Evolutionary conservation across 2,797 vertebrate genomes (phyloP).

Genomic region (Schizothorax lantsangensis): DNA sequence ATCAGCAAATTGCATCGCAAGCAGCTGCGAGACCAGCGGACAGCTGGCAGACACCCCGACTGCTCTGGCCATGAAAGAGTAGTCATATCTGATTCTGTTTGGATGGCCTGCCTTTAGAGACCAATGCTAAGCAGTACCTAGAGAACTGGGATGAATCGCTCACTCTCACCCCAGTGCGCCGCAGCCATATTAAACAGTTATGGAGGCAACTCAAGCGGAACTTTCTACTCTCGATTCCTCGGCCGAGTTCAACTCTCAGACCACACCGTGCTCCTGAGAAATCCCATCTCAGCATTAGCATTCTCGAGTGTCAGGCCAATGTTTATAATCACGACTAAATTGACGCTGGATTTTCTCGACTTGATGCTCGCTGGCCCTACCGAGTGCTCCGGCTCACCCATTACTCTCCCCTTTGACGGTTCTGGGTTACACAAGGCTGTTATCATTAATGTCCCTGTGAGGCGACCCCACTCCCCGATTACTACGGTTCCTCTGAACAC

Average conservation of each 20-base stretch:
- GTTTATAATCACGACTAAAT: conserved; percentile 50
- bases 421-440: conserved; percentile 75
- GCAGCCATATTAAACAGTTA: conserved; percentile 45
- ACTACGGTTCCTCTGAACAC: conserved; percentile 65
- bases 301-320: conserved; percentile 20
- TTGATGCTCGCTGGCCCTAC: conserved; percentile 24
- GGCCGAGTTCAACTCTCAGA: conserved; percentile 16
- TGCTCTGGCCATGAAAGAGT: conserved; percentile 68
- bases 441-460: conserved; percentile 65
- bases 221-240: conserved; percentile 30
- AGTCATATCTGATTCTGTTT: conserved; percentile 63
- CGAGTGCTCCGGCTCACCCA: conserved; percentile 56
- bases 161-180: conserved; percentile 40
- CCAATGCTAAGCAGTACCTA: conserved; percentile 51
- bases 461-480: conserved; percentile 56
- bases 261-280: conserved; percentile 31
- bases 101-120: conserved; percentile 67
- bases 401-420: conserved; percentile 76
- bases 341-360: conserved; percentile 46
- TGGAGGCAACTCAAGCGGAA: conserved; percentile 44
- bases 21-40: conserved; percentile 33
- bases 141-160: conserved; percentile 54
- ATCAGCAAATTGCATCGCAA: conserved; percentile 37
- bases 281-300: conserved; percentile 27
- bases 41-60: conserved; percentile 59